Conservation (phyloP, 2,797 vertebrate genomes). For the Eutrigla gurnardus region DNA sequence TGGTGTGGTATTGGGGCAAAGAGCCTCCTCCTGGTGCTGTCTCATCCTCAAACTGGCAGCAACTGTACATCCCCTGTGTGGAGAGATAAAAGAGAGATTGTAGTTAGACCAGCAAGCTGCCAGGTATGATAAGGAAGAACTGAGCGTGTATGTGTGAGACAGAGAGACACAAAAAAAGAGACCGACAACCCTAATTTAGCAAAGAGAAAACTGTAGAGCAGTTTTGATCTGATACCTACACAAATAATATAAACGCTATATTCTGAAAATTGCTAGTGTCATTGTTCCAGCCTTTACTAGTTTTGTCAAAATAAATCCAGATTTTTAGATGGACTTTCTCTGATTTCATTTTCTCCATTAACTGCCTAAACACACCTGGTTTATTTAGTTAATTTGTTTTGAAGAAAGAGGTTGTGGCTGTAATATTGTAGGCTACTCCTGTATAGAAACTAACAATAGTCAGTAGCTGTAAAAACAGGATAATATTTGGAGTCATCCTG, state of each 20-base stretch:
- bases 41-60: conserved; percentile 92
- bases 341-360: not conserved
- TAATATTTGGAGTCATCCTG: not conserved
- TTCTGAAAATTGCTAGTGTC: not conserved
- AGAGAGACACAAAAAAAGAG: conserved; percentile 6
- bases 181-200: conserved; percentile 7
- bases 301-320: not conserved
- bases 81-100: conserved; percentile 54
- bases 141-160: conserved; percentile 22
- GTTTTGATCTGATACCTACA: conserved; percentile 27
- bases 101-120: conserved; percentile 55
- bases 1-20: conserved; percentile 83
- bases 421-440: too few species aligned
- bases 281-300: not conserved
- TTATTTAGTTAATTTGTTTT: not conserved
- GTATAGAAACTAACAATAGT: too few species aligned
- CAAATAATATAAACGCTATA: conserved; percentile 8
- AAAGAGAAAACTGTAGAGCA: conserved; percentile 9
- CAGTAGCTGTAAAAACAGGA: not conserved
- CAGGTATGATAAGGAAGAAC: conserved; percentile 19
- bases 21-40: conserved; percentile 76
- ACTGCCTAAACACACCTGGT: not conserved
- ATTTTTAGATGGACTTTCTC: not conserved
- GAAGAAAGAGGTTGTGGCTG: not conserved
- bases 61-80: conserved; percentile 94